These are phyloP conservation scores for Platysteira castanea DNA, from an alignment of 2,113 vertebrate genomes.

Conservation along the genomic window DNA sequence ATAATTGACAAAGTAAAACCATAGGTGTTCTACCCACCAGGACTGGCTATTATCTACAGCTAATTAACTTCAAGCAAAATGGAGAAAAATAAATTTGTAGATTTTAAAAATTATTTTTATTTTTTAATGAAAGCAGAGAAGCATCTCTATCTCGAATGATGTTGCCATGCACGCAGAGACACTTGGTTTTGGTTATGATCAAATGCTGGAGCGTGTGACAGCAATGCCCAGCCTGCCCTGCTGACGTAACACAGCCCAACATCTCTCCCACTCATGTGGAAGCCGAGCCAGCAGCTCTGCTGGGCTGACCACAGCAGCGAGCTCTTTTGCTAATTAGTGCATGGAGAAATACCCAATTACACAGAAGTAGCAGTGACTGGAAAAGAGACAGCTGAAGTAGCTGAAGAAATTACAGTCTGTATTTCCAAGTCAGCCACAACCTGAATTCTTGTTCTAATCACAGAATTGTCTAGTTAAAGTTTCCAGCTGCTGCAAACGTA, in stretches of 20 bases:
- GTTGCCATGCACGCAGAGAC: accelerated
- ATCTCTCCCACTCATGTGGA: not conserved
- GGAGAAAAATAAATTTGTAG: not conserved
- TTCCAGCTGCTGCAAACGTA: not conserved
- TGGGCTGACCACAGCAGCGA: not conserved
- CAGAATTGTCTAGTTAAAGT: not conserved
- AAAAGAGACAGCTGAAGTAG: not conserved
- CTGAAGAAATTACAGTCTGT: not conserved
- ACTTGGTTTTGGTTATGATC: not conserved
- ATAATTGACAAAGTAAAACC: not conserved
- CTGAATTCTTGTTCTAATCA: not conserved
- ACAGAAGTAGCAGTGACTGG: not conserved
- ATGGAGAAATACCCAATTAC: not conserved
- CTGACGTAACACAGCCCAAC: not conserved
- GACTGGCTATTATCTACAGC: not conserved
- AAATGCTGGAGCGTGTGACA: not conserved
- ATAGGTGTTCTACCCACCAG: not conserved
- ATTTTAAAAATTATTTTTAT: not conserved
- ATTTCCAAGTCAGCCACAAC: not conserved
- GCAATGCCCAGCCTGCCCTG: not conserved
- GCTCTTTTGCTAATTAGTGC: not conserved
- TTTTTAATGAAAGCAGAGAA: not conserved
- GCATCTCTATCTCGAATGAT: not conserved
- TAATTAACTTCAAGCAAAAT: not conserved
- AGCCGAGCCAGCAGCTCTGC: not conserved